Percentiles rank a stretch among this genome's conserved stretches.
Evolutionary conservation across 2,113 vertebrate genomes (phyloP).

Genomic region (Entelurus aequoreus): DNA sequence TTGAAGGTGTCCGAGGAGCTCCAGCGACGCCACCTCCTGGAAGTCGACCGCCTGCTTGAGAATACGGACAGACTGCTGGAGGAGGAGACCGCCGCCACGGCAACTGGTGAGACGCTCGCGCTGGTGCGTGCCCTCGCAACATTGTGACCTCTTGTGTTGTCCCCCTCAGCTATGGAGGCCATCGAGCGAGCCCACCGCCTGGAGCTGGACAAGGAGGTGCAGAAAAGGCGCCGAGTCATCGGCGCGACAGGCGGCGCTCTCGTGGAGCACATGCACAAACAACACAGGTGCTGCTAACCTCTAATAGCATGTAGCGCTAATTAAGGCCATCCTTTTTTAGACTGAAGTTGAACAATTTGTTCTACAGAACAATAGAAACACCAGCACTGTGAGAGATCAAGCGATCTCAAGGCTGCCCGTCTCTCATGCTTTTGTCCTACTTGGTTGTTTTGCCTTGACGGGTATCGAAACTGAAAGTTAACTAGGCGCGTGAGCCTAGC

Average conservation of each 20-base stretch:
- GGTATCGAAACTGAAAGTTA: too few species aligned
- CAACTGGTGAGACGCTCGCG: slow-evolving; percentile 44
- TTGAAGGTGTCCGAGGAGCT: slow-evolving; percentile 57
- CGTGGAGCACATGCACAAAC: slow-evolving; percentile 51
- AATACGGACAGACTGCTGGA: slow-evolving; percentile 65
- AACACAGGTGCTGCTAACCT: slow-evolving; percentile 49
- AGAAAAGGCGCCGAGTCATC: slow-evolving; percentile 42
- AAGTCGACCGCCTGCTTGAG: slow-evolving; percentile 51
- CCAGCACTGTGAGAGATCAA: too few species aligned
- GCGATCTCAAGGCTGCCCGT: too few species aligned
- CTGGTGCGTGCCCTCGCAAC: too few species aligned
- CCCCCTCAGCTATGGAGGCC: slow-evolving; percentile 61
- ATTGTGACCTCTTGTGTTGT: background rate
- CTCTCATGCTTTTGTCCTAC: too few species aligned
- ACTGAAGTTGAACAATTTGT: too few species aligned
- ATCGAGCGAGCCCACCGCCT: slow-evolving; percentile 59
- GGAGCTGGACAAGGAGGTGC: slow-evolving; percentile 65
- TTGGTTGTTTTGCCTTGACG: too few species aligned
- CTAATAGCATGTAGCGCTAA: background rate
- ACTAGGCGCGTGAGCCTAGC: too few species aligned
- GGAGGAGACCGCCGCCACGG: slow-evolving; percentile 65
- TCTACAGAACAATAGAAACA: too few species aligned
- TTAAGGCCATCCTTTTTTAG: too few species aligned
- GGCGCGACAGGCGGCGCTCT: slow-evolving; percentile 33
- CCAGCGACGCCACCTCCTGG: slow-evolving; percentile 57